A percentile compares a stretch with the other conserved stretches of the same genome.
Evolutionary conservation across 2,113 vertebrate genomes (phyloP).

Genomic region (Python bivittatus): DNA sequence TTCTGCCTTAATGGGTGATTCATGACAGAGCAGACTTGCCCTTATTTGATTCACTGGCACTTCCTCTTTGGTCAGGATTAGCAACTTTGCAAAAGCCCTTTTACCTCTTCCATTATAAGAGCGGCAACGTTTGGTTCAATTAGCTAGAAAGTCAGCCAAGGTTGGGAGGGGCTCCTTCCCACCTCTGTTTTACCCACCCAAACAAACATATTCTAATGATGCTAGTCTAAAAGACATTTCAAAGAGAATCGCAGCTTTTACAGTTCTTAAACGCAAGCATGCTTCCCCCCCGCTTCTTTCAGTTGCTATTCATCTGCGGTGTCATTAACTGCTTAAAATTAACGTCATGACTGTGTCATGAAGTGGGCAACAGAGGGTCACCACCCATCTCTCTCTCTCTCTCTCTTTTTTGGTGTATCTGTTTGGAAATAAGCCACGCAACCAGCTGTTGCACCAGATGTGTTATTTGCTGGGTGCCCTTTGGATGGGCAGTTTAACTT

Average conservation of each 20-base stretch:
- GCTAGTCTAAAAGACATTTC: neutral
- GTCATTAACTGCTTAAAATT: neutral
- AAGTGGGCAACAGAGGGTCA: neutral
- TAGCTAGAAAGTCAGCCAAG: neutral
- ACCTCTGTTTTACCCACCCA: neutral
- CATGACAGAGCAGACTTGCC: constrained; percentile 47
- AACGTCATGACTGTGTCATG: neutral
- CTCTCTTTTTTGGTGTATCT: neutral
- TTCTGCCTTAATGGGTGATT: constrained; percentile 49
- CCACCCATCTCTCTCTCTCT: neutral
- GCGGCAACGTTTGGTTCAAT: neutral
- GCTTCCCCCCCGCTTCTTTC: fast-evolving
- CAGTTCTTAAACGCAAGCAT: neutral
- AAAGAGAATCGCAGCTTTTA: neutral
- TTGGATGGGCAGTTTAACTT: neutral
- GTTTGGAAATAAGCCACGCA: neutral
- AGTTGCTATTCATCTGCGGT: neutral
- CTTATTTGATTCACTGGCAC: neutral
- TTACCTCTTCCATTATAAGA: neutral
- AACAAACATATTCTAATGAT: neutral
- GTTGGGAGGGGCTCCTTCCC: neutral
- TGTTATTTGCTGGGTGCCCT: neutral
- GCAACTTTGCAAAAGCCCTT: neutral
- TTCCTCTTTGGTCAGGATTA: neutral
- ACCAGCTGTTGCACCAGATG: neutral